Base-by-base conservation (phyloP, 64 coral and sea anemone species). In the Pocillopora damicornis region DNA sequence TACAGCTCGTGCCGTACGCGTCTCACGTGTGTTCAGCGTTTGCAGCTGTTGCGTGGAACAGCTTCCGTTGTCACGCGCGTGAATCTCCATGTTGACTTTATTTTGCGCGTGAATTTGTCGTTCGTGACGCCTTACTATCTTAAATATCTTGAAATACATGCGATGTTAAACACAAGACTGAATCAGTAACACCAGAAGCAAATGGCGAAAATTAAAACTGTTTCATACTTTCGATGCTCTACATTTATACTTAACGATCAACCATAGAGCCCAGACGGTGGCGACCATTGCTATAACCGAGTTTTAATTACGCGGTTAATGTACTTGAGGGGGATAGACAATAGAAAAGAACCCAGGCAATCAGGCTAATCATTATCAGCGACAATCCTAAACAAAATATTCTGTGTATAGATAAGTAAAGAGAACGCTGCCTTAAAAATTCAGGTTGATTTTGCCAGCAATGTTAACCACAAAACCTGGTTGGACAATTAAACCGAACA, bases 371-470 rank as follows among this genome's bases (percentile, higher is more conserved):
- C 58, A 75, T 88, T 65, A 88, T 56, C 34, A 88, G 58, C 38
- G 87, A 88, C 20, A 88, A 61, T 8, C 87, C 87, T 37, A 77
- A 59, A 37, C 87, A 63, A 79, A 88, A 79, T 88, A 88, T 88
- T 77, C 30, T 30, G 30, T 30, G 30, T 30, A 30, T 30, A 30
- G 30, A 30, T 30, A 30, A 0, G 30, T 30, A 51, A 51, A 2
- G 42, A 51, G 42, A 51, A 7, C 42, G 42, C 7, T 51, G 42
- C 42, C 2, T 0, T 51, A 4, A 1, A 51, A 51, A 51, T 4
- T 7, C 42, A 51, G 7, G 42, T 51, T 51, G 42, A 51, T 51
- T 51, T 51, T 51, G 42, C 42, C 42, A 51, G 0, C 42, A 7
- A 51, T 51, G 42, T 51, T 4, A 51, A 51, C 42, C 42, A 51